These are phyloP conservation scores for Camptogramma bilineatum DNA, from an alignment of 2,888 invertebrate species.

Conservation along the genomic window DNA sequence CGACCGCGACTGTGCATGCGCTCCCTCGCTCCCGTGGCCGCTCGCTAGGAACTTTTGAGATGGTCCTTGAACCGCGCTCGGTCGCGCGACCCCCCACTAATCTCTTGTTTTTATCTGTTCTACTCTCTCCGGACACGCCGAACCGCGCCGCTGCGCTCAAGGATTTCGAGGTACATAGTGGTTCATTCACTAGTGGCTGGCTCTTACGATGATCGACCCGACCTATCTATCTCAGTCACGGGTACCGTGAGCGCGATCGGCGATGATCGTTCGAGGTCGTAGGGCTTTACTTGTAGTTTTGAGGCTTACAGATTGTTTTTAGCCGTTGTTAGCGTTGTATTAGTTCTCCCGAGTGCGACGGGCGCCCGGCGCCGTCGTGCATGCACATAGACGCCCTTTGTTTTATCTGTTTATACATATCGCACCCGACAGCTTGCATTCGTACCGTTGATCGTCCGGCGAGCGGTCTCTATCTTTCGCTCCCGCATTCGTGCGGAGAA, in stretches of 20 bases:
- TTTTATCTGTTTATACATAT: conserved; percentile 82
- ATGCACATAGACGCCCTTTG: conserved; percentile 84
- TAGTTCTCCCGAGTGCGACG: conserved; percentile 84
- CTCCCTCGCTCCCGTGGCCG: conserved; percentile 1
- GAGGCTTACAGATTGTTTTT: conserved; percentile 86
- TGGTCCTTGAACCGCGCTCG: conserved; percentile 91
- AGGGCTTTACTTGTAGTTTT: conserved; percentile 86
- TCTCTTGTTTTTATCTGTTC: conserved; percentile 88
- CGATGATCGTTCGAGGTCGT: conserved; percentile 83
- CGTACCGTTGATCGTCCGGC: conserved; percentile 79
- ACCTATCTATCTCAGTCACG: conserved; percentile 73
- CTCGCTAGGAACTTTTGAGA: conserved; percentile 94
- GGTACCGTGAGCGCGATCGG: conserved; percentile 71
- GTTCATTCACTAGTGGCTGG: conserved; percentile 83
- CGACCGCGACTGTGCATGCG: background rate
- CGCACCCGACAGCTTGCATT: conserved; percentile 84
- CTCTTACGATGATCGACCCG: conserved; percentile 79
- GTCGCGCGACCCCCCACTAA: conserved; percentile 80
- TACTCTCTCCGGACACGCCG: conserved; percentile 89
- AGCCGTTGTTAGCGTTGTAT: conserved; percentile 85
- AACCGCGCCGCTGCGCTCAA: conserved; percentile 88
- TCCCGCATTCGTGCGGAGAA: conserved; percentile 71
- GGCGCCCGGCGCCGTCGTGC: conserved; percentile 83
- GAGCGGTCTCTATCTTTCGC: conserved; percentile 74
- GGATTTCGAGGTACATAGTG: conserved; percentile 94